Evolutionary conservation across 1,140 invertebrate genomes (phyloP).

Genomic region (Zaprionus tsacasi): DNA sequence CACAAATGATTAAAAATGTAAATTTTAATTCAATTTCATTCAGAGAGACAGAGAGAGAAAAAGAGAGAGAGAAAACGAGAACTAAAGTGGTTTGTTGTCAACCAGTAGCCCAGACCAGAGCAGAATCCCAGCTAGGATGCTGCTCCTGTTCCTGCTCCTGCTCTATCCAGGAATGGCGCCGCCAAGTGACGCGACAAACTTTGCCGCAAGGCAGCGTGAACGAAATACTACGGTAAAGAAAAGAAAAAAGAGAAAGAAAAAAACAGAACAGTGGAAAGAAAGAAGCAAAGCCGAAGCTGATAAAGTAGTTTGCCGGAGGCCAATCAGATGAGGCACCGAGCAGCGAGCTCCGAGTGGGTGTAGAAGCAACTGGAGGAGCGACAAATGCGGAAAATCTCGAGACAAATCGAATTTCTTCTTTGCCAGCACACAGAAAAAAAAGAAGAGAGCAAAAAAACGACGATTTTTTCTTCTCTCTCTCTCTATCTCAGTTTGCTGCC

Average conservation of each 20-base stretch:
- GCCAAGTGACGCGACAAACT: constrained; percentile 68
- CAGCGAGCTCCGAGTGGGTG: too few relatives aligned
- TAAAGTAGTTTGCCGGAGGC: constrained; percentile 69
- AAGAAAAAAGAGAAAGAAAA: constrained; percentile 16
- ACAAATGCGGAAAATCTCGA: constrained; percentile 25
- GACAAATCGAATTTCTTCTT: constrained; percentile 68
- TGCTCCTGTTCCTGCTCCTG: constrained; percentile 13
- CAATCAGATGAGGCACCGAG: constrained; percentile 24
- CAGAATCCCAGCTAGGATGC: constrained; percentile 2
- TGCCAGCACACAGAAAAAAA: constrained; percentile 5
- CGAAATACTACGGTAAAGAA: constrained; percentile 41
- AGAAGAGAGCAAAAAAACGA: background rate
- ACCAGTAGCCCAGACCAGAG: constrained; percentile 36
- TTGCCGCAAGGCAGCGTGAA: constrained; percentile 70
- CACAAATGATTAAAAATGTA: constrained; percentile 79
- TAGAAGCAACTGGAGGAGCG: too few relatives aligned
- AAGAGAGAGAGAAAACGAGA: constrained; percentile 53
- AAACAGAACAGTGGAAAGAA: background rate
- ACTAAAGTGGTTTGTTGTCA: constrained; percentile 78
- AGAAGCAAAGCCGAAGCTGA: constrained; percentile 51
- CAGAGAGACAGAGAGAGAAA: constrained; percentile 36
- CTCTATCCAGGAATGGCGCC: constrained; percentile 14
- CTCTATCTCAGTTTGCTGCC: background rate
- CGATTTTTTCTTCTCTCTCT: constrained; percentile 1
- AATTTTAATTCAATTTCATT: constrained; percentile 77